phyloP scores from a whole-genome alignment of 2,888 invertebrate species.

The Bimastos eiseni region DNA sequence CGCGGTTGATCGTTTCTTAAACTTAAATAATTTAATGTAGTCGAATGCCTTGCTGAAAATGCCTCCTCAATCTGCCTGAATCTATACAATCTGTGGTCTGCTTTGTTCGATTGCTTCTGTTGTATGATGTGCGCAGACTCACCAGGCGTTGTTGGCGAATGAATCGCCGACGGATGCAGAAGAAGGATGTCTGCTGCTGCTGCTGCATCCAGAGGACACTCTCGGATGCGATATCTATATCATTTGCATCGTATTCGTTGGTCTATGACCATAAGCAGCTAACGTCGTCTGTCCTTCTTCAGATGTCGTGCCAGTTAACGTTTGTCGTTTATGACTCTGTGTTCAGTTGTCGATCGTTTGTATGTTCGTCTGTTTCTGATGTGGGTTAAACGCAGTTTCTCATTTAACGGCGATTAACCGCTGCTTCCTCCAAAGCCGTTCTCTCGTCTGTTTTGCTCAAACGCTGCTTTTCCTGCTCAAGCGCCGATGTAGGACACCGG shows the following conservation, averaged over 20 bases:
- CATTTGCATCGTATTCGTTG: neutral
- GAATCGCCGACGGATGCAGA: neutral
- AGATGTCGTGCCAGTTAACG: neutral
- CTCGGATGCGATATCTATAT: too few species aligned
- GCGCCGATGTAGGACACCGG: neutral
- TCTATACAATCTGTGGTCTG: neutral
- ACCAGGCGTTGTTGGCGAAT: neutral
- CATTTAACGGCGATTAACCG: neutral
- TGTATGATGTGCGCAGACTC: neutral
- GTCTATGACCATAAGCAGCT: too few species aligned
- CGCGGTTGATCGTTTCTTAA: neutral
- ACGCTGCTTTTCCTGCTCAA: neutral
- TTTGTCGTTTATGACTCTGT: neutral
- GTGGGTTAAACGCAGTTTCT: neutral
- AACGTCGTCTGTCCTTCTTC: neutral
- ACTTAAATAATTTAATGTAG: neutral
- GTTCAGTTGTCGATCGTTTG: neutral
- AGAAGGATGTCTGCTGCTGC: neutral
- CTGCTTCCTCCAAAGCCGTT: neutral
- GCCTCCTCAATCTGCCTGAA: neutral
- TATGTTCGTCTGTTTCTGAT: neutral
- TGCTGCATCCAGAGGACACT: too few species aligned
- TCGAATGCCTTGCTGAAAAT: neutral
- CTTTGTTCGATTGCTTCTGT: neutral
- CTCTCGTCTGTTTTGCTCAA: neutral